Evolutionary conservation across 2,888 invertebrate species (phyloP).

Genomic region (Falcaria lacertinaria): DNA sequence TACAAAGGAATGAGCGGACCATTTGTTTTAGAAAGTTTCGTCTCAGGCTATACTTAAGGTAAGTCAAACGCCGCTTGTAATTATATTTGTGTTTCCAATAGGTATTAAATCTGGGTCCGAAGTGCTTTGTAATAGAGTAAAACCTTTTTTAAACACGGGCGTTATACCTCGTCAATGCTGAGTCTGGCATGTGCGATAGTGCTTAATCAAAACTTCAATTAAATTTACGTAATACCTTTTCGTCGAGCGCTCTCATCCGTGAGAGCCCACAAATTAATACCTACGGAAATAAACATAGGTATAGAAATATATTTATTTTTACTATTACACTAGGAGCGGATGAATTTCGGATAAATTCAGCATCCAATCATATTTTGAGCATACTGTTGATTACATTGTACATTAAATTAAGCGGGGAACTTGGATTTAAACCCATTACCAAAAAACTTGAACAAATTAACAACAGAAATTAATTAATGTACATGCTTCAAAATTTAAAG

Average conservation of each 20-base stretch:
- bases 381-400: neutral
- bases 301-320: constrained; percentile 54
- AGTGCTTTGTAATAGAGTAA: constrained; percentile 11
- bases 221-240: constrained; percentile 70
- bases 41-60: constrained; percentile 14
- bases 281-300: too few relatives aligned
- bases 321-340: constrained; percentile 32
- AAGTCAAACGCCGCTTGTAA: constrained; percentile 19
- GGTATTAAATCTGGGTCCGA: constrained; percentile 5
- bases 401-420: neutral
- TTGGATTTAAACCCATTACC: too few relatives aligned
- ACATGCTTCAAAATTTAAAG: too few relatives aligned
- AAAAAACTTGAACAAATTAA: too few relatives aligned
- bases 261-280: constrained; percentile 60
- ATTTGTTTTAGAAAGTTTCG: constrained; percentile 37
- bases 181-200: constrained; percentile 55
- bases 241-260: constrained; percentile 47
- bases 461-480: too few relatives aligned
- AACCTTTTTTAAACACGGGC: constrained; percentile 20
- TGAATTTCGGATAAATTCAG: constrained; percentile 31
- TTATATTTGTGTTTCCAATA: constrained; percentile 10
- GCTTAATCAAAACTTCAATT: constrained; percentile 74
- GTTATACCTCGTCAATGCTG: constrained; percentile 23
- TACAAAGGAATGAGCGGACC: constrained; percentile 35
- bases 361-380: too few relatives aligned